Conservation (phyloP, 2,113 vertebrate species). For the Nasalis larvatus region DNA sequence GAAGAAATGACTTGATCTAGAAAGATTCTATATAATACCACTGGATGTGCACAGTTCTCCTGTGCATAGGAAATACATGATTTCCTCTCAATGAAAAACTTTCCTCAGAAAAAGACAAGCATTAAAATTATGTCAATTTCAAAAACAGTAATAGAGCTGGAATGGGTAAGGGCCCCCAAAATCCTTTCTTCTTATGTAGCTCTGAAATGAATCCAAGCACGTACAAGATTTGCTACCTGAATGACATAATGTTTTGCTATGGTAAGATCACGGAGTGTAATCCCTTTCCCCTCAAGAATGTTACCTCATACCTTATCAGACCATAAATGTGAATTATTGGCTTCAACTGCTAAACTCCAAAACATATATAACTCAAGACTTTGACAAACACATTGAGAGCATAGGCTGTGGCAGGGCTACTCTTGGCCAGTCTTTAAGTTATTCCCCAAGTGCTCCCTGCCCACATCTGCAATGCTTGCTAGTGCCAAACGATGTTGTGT, state of each 20-base stretch:
- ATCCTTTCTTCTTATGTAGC: not conserved
- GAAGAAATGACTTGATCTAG: not conserved
- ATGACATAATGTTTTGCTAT: not conserved
- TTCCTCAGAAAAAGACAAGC: not conserved
- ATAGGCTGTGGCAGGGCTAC: not conserved
- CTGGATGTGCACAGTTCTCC: not conserved
- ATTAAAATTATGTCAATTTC: not conserved
- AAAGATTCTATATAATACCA: not conserved
- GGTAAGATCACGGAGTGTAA: not conserved
- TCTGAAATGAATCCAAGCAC: not conserved
- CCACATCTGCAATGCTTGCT: accelerated
- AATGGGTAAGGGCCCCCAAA: not conserved
- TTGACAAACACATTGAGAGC: not conserved
- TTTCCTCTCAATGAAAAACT: not conserved
- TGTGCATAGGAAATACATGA: not conserved
- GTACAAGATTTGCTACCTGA: not conserved
- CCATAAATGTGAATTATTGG: not conserved
- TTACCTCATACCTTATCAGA: not conserved
- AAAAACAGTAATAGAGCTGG: not conserved
- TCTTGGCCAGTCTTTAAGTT: not conserved
- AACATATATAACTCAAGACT: not conserved
- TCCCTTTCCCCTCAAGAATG: not conserved
- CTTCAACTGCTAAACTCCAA: not conserved
- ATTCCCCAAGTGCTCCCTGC: not conserved
- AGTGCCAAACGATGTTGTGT: not conserved